Conservation (phyloP, 2,888 invertebrate species). For the Eucriotettix oculatus region DNA sequence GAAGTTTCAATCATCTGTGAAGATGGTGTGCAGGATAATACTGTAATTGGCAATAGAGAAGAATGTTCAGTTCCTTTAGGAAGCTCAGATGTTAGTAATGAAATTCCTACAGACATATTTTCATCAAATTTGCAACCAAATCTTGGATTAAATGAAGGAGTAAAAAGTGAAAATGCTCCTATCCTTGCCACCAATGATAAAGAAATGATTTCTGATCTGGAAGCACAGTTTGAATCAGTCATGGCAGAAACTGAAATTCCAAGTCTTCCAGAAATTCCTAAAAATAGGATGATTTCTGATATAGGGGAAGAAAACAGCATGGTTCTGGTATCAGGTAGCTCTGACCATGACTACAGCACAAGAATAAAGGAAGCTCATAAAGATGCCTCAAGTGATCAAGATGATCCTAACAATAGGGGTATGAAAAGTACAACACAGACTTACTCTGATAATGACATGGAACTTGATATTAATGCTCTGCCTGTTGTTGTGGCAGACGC, state of each 20-base stretch:
- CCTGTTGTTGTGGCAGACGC: slow-evolving; percentile 59
- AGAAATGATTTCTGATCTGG: slow-evolving; percentile 20
- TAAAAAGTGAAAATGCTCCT: background rate
- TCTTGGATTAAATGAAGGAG: background rate
- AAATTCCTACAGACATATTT: background rate
- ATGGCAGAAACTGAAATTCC: slow-evolving; percentile 43
- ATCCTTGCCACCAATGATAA: background rate
- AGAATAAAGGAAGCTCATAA: background rate
- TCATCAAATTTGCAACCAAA: background rate
- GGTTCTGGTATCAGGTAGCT: background rate
- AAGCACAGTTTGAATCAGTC: slow-evolving; percentile 41
- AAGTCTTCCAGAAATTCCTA: slow-evolving; percentile 35
- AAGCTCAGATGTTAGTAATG: background rate
- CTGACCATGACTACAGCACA: background rate
- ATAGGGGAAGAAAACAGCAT: background rate
- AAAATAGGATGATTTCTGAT: background rate
- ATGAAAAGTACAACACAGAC: background rate
- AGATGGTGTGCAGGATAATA: background rate
- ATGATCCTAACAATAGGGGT: background rate
- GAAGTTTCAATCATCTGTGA: too few species aligned
- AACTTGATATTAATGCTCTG: slow-evolving; percentile 58
- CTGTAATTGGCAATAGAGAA: background rate
- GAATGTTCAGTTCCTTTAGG: background rate
- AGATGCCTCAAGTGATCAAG: background rate
- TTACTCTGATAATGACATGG: slow-evolving; percentile 4